A percentile compares a stretch with the other conserved stretches of the same genome.
Conservation (phyloP, 2,113 vertebrate genomes). For the Rhombomys opimus region DNA sequence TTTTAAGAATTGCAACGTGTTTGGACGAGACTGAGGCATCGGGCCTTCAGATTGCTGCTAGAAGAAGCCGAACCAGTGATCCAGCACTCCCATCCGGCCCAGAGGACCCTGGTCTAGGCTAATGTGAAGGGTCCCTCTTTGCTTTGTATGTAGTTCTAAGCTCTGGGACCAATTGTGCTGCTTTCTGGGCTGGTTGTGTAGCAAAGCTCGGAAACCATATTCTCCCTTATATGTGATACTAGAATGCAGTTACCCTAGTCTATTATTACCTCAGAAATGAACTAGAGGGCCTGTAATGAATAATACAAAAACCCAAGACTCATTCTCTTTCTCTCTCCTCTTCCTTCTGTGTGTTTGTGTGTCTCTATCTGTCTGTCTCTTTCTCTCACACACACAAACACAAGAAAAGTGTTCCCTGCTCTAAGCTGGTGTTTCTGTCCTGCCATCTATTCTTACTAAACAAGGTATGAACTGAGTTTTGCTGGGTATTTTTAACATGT, state of each 20-base stretch:
- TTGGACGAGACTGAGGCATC: not conserved
- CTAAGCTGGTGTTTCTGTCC: not conserved
- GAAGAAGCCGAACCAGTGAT: not conserved
- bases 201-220: not conserved
- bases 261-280: not conserved
- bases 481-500: not conserved
- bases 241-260: not conserved
- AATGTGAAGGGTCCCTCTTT: not conserved
- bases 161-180: not conserved
- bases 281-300: not conserved
- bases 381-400: not conserved
- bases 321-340: not conserved
- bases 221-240: not conserved
- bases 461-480: not conserved
- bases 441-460: not conserved
- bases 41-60: not conserved
- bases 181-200: not conserved
- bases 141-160: not conserved
- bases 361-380: not conserved
- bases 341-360: not conserved
- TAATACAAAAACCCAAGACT: not conserved
- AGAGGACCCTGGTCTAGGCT: slow-evolving; percentile 8
- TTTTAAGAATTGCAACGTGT: not conserved
- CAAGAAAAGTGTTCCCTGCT: not conserved
- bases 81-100: not conserved